Conservation (phyloP, 2,888 invertebrate species). For the Drosophila birchii region DNA sequence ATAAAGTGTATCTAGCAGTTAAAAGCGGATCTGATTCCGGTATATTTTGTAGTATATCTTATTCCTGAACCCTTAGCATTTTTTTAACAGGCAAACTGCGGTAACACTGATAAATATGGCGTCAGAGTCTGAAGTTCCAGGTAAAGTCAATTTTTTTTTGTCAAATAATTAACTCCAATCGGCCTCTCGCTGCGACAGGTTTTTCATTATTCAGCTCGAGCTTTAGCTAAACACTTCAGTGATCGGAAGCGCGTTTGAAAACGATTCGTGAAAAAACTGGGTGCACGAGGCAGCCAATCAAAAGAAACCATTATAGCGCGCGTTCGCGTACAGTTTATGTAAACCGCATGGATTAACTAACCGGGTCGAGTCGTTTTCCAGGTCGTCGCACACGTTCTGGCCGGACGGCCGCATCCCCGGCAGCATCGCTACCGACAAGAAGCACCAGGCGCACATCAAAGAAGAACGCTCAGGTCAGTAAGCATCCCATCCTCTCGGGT, state of each 20-base stretch:
- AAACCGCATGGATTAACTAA: constrained; percentile 14
- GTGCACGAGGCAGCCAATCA: constrained; percentile 64
- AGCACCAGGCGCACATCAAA: constrained; percentile 80
- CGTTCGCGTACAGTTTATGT: constrained; percentile 42
- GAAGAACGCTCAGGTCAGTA: constrained; percentile 81
- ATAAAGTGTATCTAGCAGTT: too few species aligned
- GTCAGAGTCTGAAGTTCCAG: constrained; percentile 84
- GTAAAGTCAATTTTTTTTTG: constrained; percentile 61
- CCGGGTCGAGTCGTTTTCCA: constrained; percentile 62
- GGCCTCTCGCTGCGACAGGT: constrained; percentile 17
- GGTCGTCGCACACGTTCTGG: constrained; percentile 87
- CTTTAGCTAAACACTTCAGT: background rate
- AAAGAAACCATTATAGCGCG: constrained; percentile 35
- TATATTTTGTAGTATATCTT: background rate
- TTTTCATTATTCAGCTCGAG: background rate
- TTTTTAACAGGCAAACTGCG: background rate
- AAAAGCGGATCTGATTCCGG: background rate
- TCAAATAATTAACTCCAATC: background rate
- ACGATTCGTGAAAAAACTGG: constrained; percentile 34
- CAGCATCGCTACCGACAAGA: constrained; percentile 72
- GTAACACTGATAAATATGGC: constrained; percentile 82
- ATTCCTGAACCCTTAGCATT: background rate
- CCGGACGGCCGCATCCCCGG: constrained; percentile 82
- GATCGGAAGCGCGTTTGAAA: background rate
- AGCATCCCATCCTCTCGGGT: background rate